Base-by-base conservation (phyloP, 2,888 invertebrate genomes). In the Hirtodrosophila trivittata region DNA sequence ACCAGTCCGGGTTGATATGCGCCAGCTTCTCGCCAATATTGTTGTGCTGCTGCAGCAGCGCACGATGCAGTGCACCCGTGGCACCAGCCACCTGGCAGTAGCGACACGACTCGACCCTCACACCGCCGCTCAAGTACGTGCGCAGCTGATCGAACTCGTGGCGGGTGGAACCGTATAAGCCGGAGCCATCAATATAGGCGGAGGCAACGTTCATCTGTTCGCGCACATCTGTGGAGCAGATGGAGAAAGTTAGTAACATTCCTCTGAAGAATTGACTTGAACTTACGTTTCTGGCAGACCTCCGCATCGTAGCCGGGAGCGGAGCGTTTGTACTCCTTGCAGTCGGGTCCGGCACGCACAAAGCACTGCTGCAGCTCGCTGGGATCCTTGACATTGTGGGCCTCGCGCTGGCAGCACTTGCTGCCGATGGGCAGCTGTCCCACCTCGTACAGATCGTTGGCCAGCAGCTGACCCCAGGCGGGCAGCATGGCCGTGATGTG, bases 191-290 rank as follows among this genome's bases (percentile, higher is more conserved):
- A 55, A 97, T 91, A 88, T 95, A 96, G 1, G 95, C 93, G 0
- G 97, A 95, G 0, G 95, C 97, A 59, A 94, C 92, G 90, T 97
- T 97, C 94, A 97, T 95, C 88, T 97, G 96, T 76, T 97, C 95
- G 41, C 97, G 93, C 64, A 93, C 91, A 64, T 93, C 95, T 95
- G 89, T 8, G 3, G 3, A 86, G 57, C 4, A 0, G 21, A 25
- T 32, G 8, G 3, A 25, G 25, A 25, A 7, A 25, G 3, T 25
- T 7, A 25, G 7, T 5, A 5, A 7, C 32, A 32, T 7, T n/a
- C 9, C 32, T 7, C 7, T 25, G 25, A 25, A 5, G 3, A 25
- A 7, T 25, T 25, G 7, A 25, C 18, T 21, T 30, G 30, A 8
- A 89, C 92, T 91, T 91, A 94, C 94, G 92, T 87, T 93, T 94